Base-by-base conservation (phyloP, 2,113 vertebrate species). In the Oreotrochilus melanogaster region DNA sequence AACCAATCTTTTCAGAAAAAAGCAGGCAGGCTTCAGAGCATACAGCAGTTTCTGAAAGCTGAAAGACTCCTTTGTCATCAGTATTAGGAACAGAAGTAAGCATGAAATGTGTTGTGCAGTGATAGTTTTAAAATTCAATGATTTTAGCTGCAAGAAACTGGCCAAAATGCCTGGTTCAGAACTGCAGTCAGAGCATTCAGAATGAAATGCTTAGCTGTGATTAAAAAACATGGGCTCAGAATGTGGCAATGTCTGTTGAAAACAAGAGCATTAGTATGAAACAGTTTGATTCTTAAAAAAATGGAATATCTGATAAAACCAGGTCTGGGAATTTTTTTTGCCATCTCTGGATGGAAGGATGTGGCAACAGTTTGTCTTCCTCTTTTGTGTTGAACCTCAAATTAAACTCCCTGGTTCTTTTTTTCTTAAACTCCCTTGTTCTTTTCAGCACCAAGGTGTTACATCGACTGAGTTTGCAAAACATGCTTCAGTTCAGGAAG, bases 171-270 rank as follows among this genome's bases (percentile, higher is more conserved):
- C 8, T 78, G 8, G 17, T 56, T 81, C 42, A 51, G 28, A 87
- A 18, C 22, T 70, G 45, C 54, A 74, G n/a, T 54, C 47, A 64
- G 16, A 67, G 11, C 6, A 21, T 48, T 65, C 35, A 43, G 37
- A 85, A 72, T 22, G 2, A 93, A 88, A 43, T 4, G 5, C 39
- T 82, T 58, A 45, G 33, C 50, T 78, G 28, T 57, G 53, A n/a
- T 58, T n/a, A 9, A 35, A 71, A 74, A 12, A 39, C 39, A 23
- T 16, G 24, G 33, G 10, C 4, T 85, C 9, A 43, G 18, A 37
- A 7, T 27, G 33, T 82, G 48, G 27, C 45, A 42, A 12, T 0
- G 0, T 25, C 33, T 78, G 23, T 43, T 39, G 43, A 67, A 53
- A 81, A 56, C 11, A 37, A 67, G 23, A 43, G 28, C 12, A 47